These are phyloP conservation scores for Polypterus senegalus DNA, from an alignment of 2,113 vertebrate genomes.

Conservation along the genomic window DNA sequence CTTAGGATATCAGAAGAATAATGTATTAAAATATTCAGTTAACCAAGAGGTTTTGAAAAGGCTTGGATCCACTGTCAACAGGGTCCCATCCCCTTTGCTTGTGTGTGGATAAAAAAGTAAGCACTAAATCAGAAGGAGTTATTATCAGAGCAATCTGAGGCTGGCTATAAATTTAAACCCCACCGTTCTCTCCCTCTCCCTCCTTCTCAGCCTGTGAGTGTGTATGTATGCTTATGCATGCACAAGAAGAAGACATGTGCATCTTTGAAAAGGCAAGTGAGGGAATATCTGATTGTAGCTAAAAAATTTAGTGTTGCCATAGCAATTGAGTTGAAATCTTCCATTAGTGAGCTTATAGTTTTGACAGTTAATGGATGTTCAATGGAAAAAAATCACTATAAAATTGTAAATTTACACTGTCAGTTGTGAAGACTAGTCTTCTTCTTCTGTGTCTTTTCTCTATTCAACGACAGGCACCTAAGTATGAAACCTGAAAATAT, in stretches of 20 bases:
- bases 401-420: too few species aligned
- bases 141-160: slow-evolving; percentile 42
- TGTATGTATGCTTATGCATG: too few species aligned
- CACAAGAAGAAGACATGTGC: neutral
- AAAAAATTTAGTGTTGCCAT: slow-evolving; percentile 77
- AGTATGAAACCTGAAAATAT: too few species aligned
- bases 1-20: slow-evolving; percentile 4
- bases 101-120: slow-evolving; percentile 31
- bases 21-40: slow-evolving; percentile 9
- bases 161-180: slow-evolving; percentile 51
- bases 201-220: too few species aligned
- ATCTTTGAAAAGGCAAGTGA: slow-evolving; percentile 45
- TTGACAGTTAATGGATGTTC: slow-evolving; percentile 49
- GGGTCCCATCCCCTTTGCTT: slow-evolving; percentile 29
- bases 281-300: slow-evolving; percentile 63
- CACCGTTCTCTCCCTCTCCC: slow-evolving; percentile 26
- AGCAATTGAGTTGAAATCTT: slow-evolving; percentile 76
- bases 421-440: too few species aligned
- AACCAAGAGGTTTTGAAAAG: slow-evolving; percentile 4
- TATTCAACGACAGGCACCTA: too few species aligned
- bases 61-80: slow-evolving; percentile 17
- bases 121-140: slow-evolving; percentile 31
- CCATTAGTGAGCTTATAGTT: slow-evolving; percentile 76
- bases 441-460: too few species aligned
- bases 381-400: too few species aligned